Conservation (phyloP, 64 coral and sea anemone species). For the Montipora efflorescens region DNA sequence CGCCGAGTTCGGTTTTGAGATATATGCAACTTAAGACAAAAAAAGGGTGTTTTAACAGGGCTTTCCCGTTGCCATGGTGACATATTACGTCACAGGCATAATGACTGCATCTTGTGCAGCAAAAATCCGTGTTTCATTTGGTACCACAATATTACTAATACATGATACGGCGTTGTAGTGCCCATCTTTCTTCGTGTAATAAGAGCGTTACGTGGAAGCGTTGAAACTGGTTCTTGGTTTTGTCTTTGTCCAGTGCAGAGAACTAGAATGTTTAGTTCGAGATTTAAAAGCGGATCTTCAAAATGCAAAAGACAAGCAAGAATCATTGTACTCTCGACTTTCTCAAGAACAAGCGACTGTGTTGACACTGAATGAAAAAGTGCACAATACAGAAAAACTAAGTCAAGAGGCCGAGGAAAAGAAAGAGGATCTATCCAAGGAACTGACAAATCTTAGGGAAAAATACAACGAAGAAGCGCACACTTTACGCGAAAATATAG, state of each 20-base stretch:
- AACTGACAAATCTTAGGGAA: conserved; percentile 19
- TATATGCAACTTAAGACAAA: too few relatives aligned
- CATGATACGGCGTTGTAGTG: too few relatives aligned
- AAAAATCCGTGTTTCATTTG: too few relatives aligned
- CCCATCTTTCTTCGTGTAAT: too few relatives aligned
- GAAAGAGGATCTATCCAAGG: conserved; percentile 22
- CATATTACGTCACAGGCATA: too few relatives aligned
- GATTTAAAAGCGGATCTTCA: conserved; percentile 71
- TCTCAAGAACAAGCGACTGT: conserved; percentile 91
- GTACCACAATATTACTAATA: too few relatives aligned
- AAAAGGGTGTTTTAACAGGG: too few relatives aligned
- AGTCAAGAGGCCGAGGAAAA: conserved; percentile 43
- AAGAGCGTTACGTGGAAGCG: neutral
- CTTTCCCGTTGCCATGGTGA: too few relatives aligned
- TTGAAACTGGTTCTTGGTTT: neutral
- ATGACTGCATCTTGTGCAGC: too few relatives aligned
- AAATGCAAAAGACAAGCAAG: conserved; percentile 64
- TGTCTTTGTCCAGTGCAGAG: conserved; percentile 28
- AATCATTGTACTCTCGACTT: conserved; percentile 34
- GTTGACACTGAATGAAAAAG: conserved; percentile 70
- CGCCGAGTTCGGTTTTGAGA: too few relatives aligned
- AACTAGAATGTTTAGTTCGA: conserved; percentile 35
- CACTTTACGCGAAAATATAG: neutral
- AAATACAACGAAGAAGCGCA: neutral
- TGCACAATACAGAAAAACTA: conserved; percentile 33